Percentiles rank a stretch among this genome's conserved stretches.
Conservation (phyloP, 2,888 invertebrate genomes). For the Leptinotarsa rubiginosa region DNA sequence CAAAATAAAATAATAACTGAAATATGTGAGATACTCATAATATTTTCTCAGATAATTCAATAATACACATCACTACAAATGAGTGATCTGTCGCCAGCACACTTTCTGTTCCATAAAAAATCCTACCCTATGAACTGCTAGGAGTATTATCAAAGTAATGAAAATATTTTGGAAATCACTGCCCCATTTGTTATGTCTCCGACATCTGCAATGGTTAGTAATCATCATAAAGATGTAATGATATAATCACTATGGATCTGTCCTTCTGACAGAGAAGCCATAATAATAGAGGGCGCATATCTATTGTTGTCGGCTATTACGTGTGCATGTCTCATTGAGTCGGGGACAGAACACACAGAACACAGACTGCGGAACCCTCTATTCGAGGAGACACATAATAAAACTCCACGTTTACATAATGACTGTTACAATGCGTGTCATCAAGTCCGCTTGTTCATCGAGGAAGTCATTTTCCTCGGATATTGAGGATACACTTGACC, state of each 20-base stretch:
- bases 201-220: conserved; percentile 43
- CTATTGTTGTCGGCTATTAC: conserved; percentile 47
- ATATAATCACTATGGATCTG: conserved; percentile 48
- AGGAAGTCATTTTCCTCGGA: conserved; percentile 65
- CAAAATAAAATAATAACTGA: too few relatives aligned
- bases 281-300: conserved; percentile 48
- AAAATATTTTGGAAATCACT: conserved; percentile 46
- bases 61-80: neutral
- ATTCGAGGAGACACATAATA: conserved; percentile 58
- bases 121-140: neutral
- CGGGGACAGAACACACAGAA: conserved; percentile 30
- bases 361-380: conserved; percentile 39
- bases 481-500: conserved; percentile 61
- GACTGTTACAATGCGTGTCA: conserved; percentile 65
- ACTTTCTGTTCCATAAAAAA: neutral
- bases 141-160: conserved; percentile 38
- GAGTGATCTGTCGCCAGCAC: conserved; percentile 5
- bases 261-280: conserved; percentile 45
- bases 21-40: too few relatives aligned
- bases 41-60: neutral
- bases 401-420: conserved; percentile 65
- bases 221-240: conserved; percentile 49
- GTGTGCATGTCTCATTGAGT: conserved; percentile 55
- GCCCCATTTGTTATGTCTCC: conserved; percentile 42
- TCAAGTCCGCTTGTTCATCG: conserved; percentile 64